These are phyloP conservation scores for Elaphurus davidianus DNA, from an alignment of 2,113 vertebrate genomes.

Conservation along the genomic window DNA sequence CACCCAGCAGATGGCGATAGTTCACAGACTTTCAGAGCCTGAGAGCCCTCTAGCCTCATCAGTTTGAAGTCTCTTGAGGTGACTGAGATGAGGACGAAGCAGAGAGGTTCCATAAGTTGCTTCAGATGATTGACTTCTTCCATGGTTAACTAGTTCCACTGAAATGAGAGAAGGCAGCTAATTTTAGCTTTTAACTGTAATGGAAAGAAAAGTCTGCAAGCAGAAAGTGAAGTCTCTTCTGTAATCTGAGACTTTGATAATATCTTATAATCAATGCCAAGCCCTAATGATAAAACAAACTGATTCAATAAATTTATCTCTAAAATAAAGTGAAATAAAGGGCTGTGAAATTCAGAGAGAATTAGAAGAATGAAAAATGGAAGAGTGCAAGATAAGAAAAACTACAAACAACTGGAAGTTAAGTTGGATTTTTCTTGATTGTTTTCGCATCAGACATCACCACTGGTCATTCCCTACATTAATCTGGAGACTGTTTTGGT, in stretches of 20 bases:
- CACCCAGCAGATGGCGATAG: constrained; percentile 61
- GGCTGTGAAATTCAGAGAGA: background rate
- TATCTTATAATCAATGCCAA: background rate
- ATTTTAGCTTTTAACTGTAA: background rate
- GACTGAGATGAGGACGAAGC: background rate
- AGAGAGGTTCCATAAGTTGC: background rate
- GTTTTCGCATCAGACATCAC: background rate
- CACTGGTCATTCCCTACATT: background rate
- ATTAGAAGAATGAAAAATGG: background rate
- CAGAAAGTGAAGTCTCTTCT: background rate
- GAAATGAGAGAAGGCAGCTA: background rate
- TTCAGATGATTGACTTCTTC: background rate
- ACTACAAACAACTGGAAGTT: background rate
- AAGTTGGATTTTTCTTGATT: background rate
- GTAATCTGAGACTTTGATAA: background rate
- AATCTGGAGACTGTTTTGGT: background rate
- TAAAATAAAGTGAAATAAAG: background rate
- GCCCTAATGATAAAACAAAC: background rate
- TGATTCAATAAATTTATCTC: background rate
- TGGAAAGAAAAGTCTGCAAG: background rate
- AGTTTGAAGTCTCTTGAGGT: too few species aligned
- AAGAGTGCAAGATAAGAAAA: background rate
- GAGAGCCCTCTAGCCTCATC: background rate
- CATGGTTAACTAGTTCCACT: background rate
- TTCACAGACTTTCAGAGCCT: background rate